Evolutionary conservation across 92 coral and sea anemone species (phyloP).

Genomic region (Parazoanthus atlanticus): DNA sequence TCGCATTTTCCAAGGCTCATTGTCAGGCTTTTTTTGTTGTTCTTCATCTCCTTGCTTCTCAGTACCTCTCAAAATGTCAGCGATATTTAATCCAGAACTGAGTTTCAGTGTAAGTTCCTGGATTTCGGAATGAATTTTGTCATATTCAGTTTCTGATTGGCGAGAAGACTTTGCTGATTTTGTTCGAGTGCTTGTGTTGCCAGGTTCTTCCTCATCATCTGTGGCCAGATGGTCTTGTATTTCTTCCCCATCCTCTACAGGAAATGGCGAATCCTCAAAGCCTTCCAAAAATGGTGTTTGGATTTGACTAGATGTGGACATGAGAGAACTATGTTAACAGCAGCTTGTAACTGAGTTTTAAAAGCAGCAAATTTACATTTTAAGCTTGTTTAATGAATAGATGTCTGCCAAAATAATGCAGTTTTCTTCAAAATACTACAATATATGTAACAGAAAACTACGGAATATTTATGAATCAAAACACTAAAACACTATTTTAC

Average conservation of each 20-base stretch:
- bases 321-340: too few relatives aligned
- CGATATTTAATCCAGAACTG: constrained; percentile 38
- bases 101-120: constrained; percentile 32
- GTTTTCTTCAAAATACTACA: too few relatives aligned
- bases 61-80: constrained; percentile 26
- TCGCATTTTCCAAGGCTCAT: not conserved
- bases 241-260: not conserved
- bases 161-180: constrained; percentile 27
- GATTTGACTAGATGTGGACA: too few relatives aligned
- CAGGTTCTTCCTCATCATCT: constrained; percentile 8
- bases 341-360: too few relatives aligned
- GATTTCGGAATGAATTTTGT: constrained; percentile 40
- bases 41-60: constrained; percentile 6
- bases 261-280: not conserved
- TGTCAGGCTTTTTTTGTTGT: not conserved
- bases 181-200: not conserved
- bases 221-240: not conserved
- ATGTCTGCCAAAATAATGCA: too few relatives aligned
- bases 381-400: too few relatives aligned
- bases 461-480: too few relatives aligned
- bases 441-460: too few relatives aligned
- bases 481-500: too few relatives aligned
- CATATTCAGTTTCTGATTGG: constrained; percentile 40
- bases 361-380: too few relatives aligned
- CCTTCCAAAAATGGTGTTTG: not conserved